Evolutionary conservation across 2,888 invertebrate genomes (phyloP), one percentile per base, ranked within the genome.

Genomic region (Macaria liturata): DNA sequence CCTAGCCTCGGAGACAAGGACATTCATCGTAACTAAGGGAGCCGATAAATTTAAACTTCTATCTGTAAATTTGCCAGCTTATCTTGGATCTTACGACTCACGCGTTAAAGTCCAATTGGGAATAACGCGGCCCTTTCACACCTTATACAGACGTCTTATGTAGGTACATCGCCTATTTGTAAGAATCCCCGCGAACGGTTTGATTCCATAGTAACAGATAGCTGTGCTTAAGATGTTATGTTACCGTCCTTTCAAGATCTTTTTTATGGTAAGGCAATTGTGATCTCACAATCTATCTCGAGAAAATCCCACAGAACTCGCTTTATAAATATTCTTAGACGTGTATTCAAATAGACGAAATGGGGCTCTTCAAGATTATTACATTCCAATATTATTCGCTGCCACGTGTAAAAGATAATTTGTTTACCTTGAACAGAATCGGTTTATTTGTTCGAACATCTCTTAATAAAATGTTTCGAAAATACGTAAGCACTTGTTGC

Each of bases 31-130:
- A 59, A 77, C 74, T 78, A 80, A 80, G 82, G 77, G 83, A 83
- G 76, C 78, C 74, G 80, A 88, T 88, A 91, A 87, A 90, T 91
- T 84, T 79, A 73, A 61, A 74, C 78, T 80, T 78, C 76, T 76
- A 75, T 79, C 84, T 85, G 85, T 84, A 86, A 81, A 79, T 72
- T 70, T 73, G 67, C 67, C 9, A 65, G 71, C 72, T 72, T 74
- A 76, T 73, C 68, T 79, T 77, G 64, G 70, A 74, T 76, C 79
- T 81, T 81, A 81, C 71, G 72, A 72, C 75, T 66, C 63, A 69
- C 67, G 70, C 76, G 74, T 78, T 83, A 83, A 80, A 80, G 82
- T 80, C 80, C 79, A 77, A 74, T 56, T 59, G 79, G 73, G 77
- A 80, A 76, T 78, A 69, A 64, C 74, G 71, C 67, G 64, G 76